phyloP scores from a whole-genome alignment of 2,113 vertebrate genomes.

The Sialia sialis region DNA sequence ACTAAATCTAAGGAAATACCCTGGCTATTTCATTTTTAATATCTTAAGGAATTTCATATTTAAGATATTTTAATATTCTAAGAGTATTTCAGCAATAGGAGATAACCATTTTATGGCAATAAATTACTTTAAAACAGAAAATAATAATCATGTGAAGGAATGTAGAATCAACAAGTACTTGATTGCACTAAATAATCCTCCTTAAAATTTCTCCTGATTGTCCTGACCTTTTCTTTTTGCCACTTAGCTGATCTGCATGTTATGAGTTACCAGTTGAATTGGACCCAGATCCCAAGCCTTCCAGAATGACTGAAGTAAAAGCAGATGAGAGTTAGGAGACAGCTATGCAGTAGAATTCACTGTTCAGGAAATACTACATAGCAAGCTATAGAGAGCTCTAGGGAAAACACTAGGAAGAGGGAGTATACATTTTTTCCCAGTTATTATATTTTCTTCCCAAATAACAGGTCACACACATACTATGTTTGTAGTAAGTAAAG shows the following conservation, averaged over 20 bases:
- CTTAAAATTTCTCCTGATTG: not conserved
- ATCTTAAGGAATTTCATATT: not conserved
- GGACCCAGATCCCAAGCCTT: not conserved
- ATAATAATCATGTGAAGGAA: not conserved
- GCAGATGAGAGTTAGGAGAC: not conserved
- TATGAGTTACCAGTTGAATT: not conserved
- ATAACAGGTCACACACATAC: not conserved
- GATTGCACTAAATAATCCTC: not conserved
- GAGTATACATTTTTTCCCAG: not conserved
- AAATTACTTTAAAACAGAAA: not conserved
- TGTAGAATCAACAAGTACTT: not conserved
- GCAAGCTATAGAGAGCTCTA: not conserved
- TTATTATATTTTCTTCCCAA: not conserved
- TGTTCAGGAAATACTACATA: not conserved
- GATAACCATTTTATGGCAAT: not conserved
- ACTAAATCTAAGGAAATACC: not conserved
- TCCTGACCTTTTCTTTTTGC: conserved; percentile 27
- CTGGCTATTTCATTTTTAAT: not conserved
- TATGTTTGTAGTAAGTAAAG: not conserved
- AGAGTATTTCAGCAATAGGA: not conserved
- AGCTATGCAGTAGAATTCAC: not conserved
- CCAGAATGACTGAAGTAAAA: not conserved
- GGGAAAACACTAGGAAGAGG: not conserved
- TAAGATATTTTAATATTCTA: not conserved
- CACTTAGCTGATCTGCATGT: not conserved